Evolutionary conservation across 2,888 invertebrate species (phyloP), one percentile per base, ranked within the genome.

Genomic region (Drosophila birchii): DNA sequence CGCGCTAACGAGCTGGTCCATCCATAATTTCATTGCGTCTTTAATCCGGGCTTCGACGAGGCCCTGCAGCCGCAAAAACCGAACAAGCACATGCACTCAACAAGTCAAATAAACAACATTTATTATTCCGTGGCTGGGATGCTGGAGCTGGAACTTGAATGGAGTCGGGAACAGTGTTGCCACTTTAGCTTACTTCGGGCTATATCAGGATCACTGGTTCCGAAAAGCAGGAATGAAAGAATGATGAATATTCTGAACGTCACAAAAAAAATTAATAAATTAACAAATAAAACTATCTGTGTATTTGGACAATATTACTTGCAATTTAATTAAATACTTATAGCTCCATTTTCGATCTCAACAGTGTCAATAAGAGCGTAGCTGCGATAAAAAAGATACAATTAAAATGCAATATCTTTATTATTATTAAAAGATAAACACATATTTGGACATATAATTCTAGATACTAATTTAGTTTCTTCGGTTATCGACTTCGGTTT

Each of bases 81-180:
- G 64, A 62, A 76, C 78, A 59, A 69, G 67, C 56, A 78, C 57
- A 68, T 67, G 72, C 86, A 77, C 80, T 81, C 75, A 78, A 71
- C 51, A 75, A 72, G 62, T 60, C 64, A 78, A 77, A 88, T 80
- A 86, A 83, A 83, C 80, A 88, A 76, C 78, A 88, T 80, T 84
- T 78, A 75, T 70, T 69, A 66, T 58, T 63, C 59, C 18, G 29
- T 71, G 32, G 61, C 32, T 49, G 49, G 61, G 56, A 62, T 71
- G 73, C 71, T 64, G 63, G 61, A 63, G 47, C 63, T 60, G 63
- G 61, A 55, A 44, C 34, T 45, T 38, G 44, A 57, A n/a, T 29
- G 32, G 69, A 68, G 76, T 78, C 54, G 74, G 72, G 75, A 80
- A 29, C 29, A 29, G 29, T 29, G 29, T 8, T 29, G 29, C 29